phyloP scores from a whole-genome alignment of 2,113 vertebrate species.

The Mustela lutreola region DNA sequence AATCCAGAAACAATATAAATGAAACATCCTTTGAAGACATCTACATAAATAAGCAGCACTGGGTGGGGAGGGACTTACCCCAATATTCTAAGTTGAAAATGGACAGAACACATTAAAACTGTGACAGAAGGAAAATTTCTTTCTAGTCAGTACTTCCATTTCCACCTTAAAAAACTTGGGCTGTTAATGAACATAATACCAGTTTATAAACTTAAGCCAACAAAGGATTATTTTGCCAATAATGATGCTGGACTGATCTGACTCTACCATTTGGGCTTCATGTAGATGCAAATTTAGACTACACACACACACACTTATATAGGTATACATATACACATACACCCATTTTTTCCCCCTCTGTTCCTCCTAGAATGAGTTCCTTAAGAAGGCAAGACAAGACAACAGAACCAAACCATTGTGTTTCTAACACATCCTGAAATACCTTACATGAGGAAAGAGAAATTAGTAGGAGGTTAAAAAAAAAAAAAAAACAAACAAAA shows the following conservation, averaged over 20 bases:
- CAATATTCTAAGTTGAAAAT: constrained; percentile 19
- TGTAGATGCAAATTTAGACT: not conserved
- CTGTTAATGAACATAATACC: not conserved
- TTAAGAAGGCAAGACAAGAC: not conserved
- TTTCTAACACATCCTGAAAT: constrained; percentile 17
- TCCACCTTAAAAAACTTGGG: not conserved
- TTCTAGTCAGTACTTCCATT: not conserved
- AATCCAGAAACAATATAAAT: not conserved
- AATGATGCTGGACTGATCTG: not conserved
- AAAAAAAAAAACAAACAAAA: not conserved
- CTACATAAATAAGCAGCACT: not conserved
- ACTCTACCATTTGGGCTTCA: not conserved
- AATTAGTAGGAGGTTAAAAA: constrained; percentile 20
- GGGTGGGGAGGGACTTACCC: not conserved
- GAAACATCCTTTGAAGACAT: not conserved
- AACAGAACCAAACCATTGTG: constrained; percentile 30
- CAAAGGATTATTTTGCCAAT: not conserved
- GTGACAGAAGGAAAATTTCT: not conserved
- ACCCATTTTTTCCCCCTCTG: not conserved
- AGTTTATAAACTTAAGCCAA: constrained; percentile 8
- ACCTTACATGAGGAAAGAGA: not conserved
- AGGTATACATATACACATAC: too few species aligned
- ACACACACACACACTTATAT: too few species aligned
- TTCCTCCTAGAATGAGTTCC: constrained; percentile 3
- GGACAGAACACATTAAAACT: not conserved